phyloP scores from a whole-genome alignment of 2,113 vertebrate species.

The Chrysochloris asiatica region DNA sequence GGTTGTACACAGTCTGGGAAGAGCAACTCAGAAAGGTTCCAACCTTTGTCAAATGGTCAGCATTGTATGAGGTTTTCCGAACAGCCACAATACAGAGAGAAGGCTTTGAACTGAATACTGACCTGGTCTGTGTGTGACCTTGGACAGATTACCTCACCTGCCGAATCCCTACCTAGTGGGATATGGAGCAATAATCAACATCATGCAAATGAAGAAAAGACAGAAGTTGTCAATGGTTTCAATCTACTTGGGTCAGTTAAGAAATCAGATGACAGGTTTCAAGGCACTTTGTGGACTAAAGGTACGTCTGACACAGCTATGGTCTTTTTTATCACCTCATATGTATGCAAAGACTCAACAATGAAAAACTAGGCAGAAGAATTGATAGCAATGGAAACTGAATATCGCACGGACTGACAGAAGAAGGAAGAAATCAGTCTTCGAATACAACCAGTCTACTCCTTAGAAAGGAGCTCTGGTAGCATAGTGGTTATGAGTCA shows the following conservation, averaged over 20 bases:
- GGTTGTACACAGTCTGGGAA: neutral
- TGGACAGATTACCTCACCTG: neutral
- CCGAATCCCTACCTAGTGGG: neutral
- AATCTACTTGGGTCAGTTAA: neutral
- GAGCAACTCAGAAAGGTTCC: neutral
- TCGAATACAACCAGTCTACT: neutral
- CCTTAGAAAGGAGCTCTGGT: neutral
- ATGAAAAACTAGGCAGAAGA: neutral
- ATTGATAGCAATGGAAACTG: neutral
- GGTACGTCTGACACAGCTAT: neutral
- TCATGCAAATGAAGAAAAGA: neutral
- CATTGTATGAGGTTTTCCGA: constrained; percentile 6
- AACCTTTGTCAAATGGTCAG: neutral
- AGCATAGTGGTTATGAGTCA: too few relatives aligned
- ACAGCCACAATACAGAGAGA: neutral
- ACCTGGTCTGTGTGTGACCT: neutral
- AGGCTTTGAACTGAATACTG: too few relatives aligned
- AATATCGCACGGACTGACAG: neutral
- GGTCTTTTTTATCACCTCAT: neutral
- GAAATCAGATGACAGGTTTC: neutral
- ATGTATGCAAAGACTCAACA: neutral
- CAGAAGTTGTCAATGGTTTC: neutral
- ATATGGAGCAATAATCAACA: neutral
- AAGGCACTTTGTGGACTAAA: neutral
- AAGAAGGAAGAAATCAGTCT: neutral